phyloP scores from a whole-genome alignment of 37 sponge, comb jelly and placozoan genomes.

The Geodia barretti region DNA sequence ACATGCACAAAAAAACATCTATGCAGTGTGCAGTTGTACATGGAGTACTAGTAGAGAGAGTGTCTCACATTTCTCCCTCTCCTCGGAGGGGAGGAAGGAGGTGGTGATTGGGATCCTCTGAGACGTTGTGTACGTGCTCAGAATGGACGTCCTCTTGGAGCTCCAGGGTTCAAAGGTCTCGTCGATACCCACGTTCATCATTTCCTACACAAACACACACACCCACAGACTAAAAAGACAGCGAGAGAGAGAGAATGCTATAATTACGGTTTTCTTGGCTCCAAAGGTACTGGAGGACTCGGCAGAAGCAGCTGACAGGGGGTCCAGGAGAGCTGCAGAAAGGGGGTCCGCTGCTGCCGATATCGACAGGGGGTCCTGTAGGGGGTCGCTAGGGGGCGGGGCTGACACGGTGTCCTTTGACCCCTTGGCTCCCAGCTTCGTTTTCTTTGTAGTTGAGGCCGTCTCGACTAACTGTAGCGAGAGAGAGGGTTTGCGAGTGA shows the following conservation, averaged over 20 bases:
- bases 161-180: conserved; percentile 89
- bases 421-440: background rate
- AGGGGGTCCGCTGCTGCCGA: conserved; percentile 54
- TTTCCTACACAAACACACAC: background rate
- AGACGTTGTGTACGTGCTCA: conserved; percentile 87
- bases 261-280: background rate
- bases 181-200: conserved; percentile 13
- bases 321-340: conserved; percentile 57
- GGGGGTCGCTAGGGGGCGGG: background rate
- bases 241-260: background rate
- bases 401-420: conserved; percentile 7
- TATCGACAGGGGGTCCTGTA: conserved; percentile 36
- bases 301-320: conserved; percentile 7
- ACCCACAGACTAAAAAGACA: no score
- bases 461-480: conserved; percentile 52
- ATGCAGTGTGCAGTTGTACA: no score
- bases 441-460: conserved; percentile 8
- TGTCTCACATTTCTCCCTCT: conserved; percentile 76
- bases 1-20: no score
- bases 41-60: no score
- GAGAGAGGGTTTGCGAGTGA: background rate
- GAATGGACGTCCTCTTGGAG: conserved; percentile 79
- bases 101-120: conserved; percentile 92
- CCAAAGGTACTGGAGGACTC: conserved; percentile 26
- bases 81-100: conserved; percentile 84